These are phyloP conservation scores for Acleris laterana DNA, from an alignment of 2,888 invertebrate species.

Conservation along the genomic window DNA sequence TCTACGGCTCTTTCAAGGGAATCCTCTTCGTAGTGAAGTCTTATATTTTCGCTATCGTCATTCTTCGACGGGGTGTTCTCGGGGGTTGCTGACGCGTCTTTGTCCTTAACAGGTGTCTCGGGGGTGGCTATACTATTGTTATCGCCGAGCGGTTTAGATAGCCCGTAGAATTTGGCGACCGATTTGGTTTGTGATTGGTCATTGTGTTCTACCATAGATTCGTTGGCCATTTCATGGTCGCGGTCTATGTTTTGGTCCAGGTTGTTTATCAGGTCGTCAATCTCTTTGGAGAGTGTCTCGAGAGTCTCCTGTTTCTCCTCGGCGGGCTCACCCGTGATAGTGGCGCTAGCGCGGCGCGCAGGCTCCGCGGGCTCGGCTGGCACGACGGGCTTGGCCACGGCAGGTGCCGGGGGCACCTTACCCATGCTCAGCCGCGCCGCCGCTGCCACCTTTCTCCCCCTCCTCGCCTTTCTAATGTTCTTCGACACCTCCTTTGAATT, in stretches of 20 bases:
- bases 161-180: slow-evolving; percentile 69
- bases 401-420: neutral
- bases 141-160: slow-evolving; percentile 68
- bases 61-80: slow-evolving; percentile 72
- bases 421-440: slow-evolving; percentile 40
- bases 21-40: slow-evolving; percentile 76
- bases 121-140: slow-evolving; percentile 65
- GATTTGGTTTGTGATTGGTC: slow-evolving; percentile 66
- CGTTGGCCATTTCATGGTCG: slow-evolving; percentile 60
- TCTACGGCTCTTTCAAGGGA: slow-evolving; percentile 69
- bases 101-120: slow-evolving; percentile 73
- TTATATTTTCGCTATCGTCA: slow-evolving; percentile 77
- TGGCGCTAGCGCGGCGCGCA: slow-evolving; percentile 39
- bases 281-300: slow-evolving; percentile 76
- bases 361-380: neutral
- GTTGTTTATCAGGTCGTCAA: slow-evolving; percentile 76
- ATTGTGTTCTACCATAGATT: slow-evolving; percentile 40
- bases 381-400: neutral
- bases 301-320: slow-evolving; percentile 74
- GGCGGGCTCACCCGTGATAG: slow-evolving; percentile 54
- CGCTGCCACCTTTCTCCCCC: slow-evolving; percentile 74
- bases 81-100: slow-evolving; percentile 57
- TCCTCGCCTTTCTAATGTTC: slow-evolving; percentile 76
- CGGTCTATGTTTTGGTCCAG: slow-evolving; percentile 73
- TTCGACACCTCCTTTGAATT: slow-evolving; percentile 79